Percentiles rank a stretch among this genome's conserved stretches.
phyloP scores from a whole-genome alignment of 2,888 invertebrate genomes.

The Lycocerus yunnanus region DNA sequence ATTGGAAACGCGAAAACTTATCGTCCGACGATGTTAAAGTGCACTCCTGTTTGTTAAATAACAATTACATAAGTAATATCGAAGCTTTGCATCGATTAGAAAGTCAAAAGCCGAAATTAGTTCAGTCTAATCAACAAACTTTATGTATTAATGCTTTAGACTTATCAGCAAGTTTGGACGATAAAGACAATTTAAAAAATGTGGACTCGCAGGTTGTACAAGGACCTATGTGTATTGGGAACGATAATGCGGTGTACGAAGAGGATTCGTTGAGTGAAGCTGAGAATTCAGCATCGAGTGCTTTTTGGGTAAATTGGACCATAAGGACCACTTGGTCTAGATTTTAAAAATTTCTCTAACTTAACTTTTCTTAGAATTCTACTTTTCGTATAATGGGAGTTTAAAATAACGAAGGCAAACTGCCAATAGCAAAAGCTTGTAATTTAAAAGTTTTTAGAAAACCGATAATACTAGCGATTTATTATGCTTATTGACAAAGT shows the following conservation, averaged over 20 bases:
- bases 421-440: constrained; percentile 24
- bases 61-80: not conserved
- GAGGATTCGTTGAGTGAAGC: not conserved
- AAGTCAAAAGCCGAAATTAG: not conserved
- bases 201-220: not conserved
- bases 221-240: not conserved
- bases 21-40: not conserved
- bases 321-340: constrained; percentile 9
- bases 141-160: not conserved
- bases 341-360: constrained; percentile 14
- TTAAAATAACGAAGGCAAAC: constrained; percentile 22
- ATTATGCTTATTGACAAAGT: not conserved
- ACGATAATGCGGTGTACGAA: not conserved
- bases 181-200: not conserved
- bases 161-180: not conserved
- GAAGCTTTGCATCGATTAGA: not conserved
- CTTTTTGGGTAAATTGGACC: constrained; percentile 44
- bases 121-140: not conserved
- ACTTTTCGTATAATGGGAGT: constrained; percentile 2
- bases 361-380: not conserved
- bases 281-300: constrained; percentile 32
- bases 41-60: not conserved
- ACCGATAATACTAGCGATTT: not conserved
- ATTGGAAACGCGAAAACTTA: not conserved
- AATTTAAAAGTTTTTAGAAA: constrained; percentile 16